Conservation (phyloP, 2,888 invertebrate genomes). For the Dichetophora obliterata region DNA sequence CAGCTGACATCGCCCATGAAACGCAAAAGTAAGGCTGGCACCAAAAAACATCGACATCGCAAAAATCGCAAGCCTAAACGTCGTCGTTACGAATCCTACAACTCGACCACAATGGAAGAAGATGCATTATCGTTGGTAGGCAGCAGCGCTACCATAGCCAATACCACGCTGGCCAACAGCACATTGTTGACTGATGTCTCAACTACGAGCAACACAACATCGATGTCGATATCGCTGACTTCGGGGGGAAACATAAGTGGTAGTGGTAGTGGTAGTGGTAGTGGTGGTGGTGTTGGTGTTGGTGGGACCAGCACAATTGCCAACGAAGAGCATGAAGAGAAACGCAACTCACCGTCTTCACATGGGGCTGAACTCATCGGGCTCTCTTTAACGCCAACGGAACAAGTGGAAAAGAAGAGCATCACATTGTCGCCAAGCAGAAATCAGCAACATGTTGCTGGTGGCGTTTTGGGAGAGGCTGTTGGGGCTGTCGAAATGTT, state of each 20-base stretch:
- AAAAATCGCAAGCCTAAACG: conserved; percentile 73
- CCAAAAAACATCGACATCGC: conserved; percentile 75
- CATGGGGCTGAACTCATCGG: background rate
- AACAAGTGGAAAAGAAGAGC: conserved; percentile 54
- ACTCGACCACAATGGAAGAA: conserved; percentile 64
- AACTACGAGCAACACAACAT: conserved; percentile 43
- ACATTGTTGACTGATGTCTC: conserved; percentile 39
- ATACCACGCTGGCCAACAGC: conserved; percentile 33
- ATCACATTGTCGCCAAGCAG: conserved; percentile 28
- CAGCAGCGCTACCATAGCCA: conserved; percentile 50
- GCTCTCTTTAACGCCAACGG: conserved; percentile 35
- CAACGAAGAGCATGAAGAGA: conserved; percentile 38
- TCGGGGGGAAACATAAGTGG: conserved; percentile 54
- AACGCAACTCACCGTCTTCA: conserved; percentile 33
- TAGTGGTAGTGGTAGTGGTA: no score
- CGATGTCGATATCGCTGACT: conserved; percentile 52
- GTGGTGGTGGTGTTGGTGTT: no score
- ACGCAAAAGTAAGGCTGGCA: conserved; percentile 64
- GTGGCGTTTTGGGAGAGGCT: conserved; percentile 23
- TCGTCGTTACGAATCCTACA: conserved; percentile 63
- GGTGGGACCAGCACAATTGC: conserved; percentile 37
- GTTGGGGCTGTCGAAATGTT: conserved; percentile 32
- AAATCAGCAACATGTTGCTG: conserved; percentile 50
- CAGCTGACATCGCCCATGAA: conserved; percentile 80
- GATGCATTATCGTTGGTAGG: conserved; percentile 71